Base-by-base conservation (phyloP, 2,888 invertebrate species). In the Globia sparganii region DNA sequence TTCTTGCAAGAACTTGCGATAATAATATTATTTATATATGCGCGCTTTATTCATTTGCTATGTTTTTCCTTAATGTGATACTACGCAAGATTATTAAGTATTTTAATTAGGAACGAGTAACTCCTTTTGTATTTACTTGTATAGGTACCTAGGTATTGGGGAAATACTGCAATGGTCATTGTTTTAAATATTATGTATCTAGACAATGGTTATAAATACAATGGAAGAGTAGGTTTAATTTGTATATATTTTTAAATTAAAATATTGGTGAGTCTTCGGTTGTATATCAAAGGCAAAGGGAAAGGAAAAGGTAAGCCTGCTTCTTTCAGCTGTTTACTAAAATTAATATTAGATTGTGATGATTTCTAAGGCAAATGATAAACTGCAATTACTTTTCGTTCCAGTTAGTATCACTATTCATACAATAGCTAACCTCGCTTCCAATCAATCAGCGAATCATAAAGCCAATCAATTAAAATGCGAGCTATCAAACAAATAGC, bases 61-160 rank as follows among this genome's bases (percentile, higher is more conserved):
- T 56, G 59, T 65, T 86, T 86, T 87, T 86, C 88, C 86, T 86
- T 72, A 77, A 73, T 31, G 75, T 81, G 86, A 77, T 86, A 78
- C 70, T 9, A 49, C 53, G 40, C 68, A 87, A 86, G 86, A 86
- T 87, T 84, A 72, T 81, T 65, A n/a, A 64, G 75, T 59, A 65
- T 86, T 81, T 84, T 87, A 86, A 86, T 86, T 87, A 84, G 75
- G 73, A 73, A 73, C 46, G n/a, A 49, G 13, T n/a, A 59, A 28
- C 71, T 84, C 86, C 80, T 80, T 85, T 69, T 68, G 49, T 81
- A 25, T 72, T 13, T 15, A 65, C 58, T 75, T 59, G 3, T 5
- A n/a, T 84, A n/a, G n/a, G n/a, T n/a, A 49, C 62, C 46, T 75
- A 78, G 75, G 81, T 78, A 72, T 61, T 75, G 71, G 87, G 85